Evolutionary conservation across 1,140 invertebrate genomes (phyloP).

Genomic region (Drosophila bifasciata): DNA sequence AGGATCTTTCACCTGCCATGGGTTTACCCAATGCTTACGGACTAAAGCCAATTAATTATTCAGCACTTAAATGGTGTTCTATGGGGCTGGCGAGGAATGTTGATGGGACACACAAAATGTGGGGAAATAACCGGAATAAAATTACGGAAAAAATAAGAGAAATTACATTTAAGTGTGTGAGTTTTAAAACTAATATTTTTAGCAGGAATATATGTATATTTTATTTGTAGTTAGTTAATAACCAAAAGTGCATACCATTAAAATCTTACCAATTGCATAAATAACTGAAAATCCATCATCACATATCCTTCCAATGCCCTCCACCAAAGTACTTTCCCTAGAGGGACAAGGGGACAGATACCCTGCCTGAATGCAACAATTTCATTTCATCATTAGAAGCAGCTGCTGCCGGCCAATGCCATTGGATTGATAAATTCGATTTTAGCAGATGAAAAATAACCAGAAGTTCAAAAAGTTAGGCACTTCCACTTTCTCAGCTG

Average conservation of each 20-base stretch:
- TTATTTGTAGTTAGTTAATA: background rate
- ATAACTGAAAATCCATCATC: background rate
- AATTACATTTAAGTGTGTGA: background rate
- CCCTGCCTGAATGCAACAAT: no score
- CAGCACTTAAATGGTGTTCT: conserved; percentile 18
- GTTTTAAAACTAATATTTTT: background rate
- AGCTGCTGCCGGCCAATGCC: no score
- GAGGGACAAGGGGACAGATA: no score
- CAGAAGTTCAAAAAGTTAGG: no score
- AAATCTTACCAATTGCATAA: background rate
- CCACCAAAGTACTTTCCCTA: conserved; percentile 1
- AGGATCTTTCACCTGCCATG: conserved; percentile 1
- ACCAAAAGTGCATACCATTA: no score
- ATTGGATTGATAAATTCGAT: no score
- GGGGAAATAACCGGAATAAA: background rate
- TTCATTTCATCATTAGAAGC: no score
- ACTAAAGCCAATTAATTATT: conserved; percentile 42
- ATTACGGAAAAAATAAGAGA: background rate
- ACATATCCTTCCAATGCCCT: conserved; percentile 6
- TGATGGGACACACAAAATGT: background rate
- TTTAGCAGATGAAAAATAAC: no score
- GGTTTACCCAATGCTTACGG: conserved; percentile 6
- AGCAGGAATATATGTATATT: background rate
- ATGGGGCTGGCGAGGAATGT: background rate
- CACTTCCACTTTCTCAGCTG: no score